Evolutionary conservation across 2,888 invertebrate genomes (phyloP), one percentile per base, ranked within the genome.

Genomic region (Macrophya alboannulata): DNA sequence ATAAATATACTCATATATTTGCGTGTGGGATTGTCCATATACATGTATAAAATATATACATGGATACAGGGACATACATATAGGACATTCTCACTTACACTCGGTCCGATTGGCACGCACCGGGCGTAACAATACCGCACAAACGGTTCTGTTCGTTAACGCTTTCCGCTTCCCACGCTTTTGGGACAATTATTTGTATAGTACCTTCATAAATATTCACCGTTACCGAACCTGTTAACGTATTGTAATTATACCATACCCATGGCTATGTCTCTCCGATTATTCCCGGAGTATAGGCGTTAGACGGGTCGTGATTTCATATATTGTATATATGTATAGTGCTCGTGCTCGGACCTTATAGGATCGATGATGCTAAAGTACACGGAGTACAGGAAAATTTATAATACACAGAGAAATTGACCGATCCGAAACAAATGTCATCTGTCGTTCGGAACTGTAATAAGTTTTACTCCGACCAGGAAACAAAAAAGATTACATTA

Each of bases 141-240:
- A 37, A 77, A 77, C 31, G 77, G 51, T 55, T 55, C 81, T n/a
- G 15, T 81, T 81, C 40, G 81, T 81, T 59, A 40, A 81, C 62
- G 81, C n/a, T 81, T 62, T 62, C 62, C 62, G 51, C 62, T 62
- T 81, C 81, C 77, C 77, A 55, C 77, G 62, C 62, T 62, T 62
- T 79, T 37, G 21, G 40, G 62, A 65, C 62, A 65, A 62, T 62
- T 83, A 71, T 83, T 68, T 21, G 83, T 68, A 83, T 51, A 83
- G 45, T 68, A 48, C 17, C 68, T 65, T 25, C 37, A 71, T 51
- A 31, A 65, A 83, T 83, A 83, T 83, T 68, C 68, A 83, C 15
- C 68, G 31, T 48, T 83, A 68, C 31, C 51, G 31, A 55, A 55
- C 21, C 77, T 55, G 55, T 77, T 77, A 77, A 51, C 51, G 25